A percentile compares a stretch with the other conserved stretches of the same genome.
Evolutionary conservation across 1,140 invertebrate species (phyloP).

Genomic region (Ectropis grisescens): DNA sequence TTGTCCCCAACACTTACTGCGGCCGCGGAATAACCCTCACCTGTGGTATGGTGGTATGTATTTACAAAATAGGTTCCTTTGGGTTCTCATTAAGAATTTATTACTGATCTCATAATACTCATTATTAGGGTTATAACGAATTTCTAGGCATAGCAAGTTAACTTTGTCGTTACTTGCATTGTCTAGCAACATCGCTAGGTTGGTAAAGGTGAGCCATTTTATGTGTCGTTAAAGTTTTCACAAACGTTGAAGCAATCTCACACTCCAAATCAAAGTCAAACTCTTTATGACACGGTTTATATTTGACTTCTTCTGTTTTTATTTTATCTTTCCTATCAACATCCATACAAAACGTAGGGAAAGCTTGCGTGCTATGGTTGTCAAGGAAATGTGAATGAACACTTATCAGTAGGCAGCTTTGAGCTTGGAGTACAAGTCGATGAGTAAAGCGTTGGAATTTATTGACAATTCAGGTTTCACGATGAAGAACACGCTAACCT

Average conservation of each 20-base stretch:
- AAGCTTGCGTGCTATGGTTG: constrained; percentile 24
- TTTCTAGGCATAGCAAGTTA: constrained; percentile 34
- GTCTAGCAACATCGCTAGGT: constrained; percentile 35
- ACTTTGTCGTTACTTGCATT: constrained; percentile 24
- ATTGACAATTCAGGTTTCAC: constrained; percentile 84
- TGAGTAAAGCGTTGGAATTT: constrained; percentile 57
- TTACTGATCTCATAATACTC: constrained; percentile 9
- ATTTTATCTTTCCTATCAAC: constrained; percentile 22
- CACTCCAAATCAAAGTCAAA: constrained; percentile 61
- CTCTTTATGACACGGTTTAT: constrained; percentile 39
- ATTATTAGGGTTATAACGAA: constrained; percentile 14
- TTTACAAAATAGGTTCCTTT: constrained; percentile 42
- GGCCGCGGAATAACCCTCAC: constrained; percentile 91
- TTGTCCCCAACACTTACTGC: constrained; percentile 95
- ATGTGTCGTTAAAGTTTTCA: constrained; percentile 41
- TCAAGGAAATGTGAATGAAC: constrained; percentile 20
- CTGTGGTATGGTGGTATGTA: constrained; percentile 94
- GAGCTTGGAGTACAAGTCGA: constrained; percentile 9
- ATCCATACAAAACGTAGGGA: constrained; percentile 21
- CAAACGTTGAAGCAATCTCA: constrained; percentile 40
- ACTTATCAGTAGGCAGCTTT: constrained; percentile 18
- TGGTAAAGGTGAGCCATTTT: constrained; percentile 69
- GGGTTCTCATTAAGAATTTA: constrained; percentile 19
- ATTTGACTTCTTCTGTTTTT: constrained; percentile 18
- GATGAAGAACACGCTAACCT: constrained; percentile 97